Evolutionary conservation across 2,888 invertebrate genomes (phyloP).

Genomic region (Anticlea derivata): DNA sequence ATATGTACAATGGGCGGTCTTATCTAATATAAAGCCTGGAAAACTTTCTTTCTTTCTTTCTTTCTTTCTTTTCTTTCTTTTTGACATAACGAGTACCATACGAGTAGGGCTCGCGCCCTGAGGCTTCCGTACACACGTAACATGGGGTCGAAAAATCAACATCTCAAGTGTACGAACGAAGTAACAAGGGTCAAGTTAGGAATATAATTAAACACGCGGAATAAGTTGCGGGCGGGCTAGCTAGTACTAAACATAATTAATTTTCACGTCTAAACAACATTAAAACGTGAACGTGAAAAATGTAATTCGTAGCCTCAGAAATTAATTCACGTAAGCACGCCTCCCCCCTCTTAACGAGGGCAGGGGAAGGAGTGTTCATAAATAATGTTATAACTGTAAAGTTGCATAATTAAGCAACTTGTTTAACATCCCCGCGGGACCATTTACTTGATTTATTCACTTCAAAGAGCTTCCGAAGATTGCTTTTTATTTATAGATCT

Average conservation of each 20-base stretch:
- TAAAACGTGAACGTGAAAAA: conserved; percentile 12
- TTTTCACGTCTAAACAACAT: conserved; percentile 2
- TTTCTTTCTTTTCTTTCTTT: too few species aligned
- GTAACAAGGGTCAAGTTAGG: too few species aligned
- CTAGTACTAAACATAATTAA: neutral
- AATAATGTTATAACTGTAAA: conserved; percentile 51
- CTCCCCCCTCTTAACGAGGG: conserved; percentile 47
- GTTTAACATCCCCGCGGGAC: conserved; percentile 28
- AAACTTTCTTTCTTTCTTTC: too few species aligned
- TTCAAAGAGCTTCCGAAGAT: neutral
- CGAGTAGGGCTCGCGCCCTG: too few species aligned
- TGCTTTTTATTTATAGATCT: neutral
- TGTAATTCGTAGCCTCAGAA: conserved; percentile 2
- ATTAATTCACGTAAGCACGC: conserved; percentile 16
- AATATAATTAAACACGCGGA: too few species aligned
- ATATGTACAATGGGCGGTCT: too few species aligned
- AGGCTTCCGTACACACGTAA: too few species aligned
- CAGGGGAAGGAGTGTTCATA: conserved; percentile 54
- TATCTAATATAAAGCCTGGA: too few species aligned
- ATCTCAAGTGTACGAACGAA: too few species aligned
- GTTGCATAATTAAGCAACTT: conserved; percentile 38
- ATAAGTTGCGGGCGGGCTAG: too few species aligned
- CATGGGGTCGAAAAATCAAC: too few species aligned
- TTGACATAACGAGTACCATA: too few species aligned
- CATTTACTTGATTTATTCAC: conserved; percentile 32